These are phyloP conservation scores for Heliopora coerulea DNA, from an alignment of 92 coral and sea anemone genomes.

Conservation along the genomic window DNA sequence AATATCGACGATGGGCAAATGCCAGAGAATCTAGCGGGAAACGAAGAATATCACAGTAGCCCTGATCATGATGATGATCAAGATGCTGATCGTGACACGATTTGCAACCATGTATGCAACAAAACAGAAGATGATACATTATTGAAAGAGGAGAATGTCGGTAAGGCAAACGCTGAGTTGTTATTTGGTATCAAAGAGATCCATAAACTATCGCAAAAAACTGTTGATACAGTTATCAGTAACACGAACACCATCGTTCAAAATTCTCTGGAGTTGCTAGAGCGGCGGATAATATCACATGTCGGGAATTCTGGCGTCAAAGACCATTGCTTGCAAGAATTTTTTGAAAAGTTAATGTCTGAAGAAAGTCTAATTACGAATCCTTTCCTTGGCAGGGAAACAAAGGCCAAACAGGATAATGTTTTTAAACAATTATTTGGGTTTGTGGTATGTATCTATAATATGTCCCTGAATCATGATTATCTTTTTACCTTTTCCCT, in stretches of 20 bases:
- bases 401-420: conserved; percentile 40
- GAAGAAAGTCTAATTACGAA: conserved; percentile 37
- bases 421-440: conserved; percentile 45
- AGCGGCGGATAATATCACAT: conserved; percentile 4
- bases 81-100: no score
- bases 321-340: conserved; percentile 34
- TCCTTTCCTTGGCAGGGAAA: conserved; percentile 52
- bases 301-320: conserved; percentile 32
- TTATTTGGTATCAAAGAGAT: conserved; percentile 45
- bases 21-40: no score
- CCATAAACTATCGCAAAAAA: conserved; percentile 46
- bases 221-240: conserved; percentile 30
- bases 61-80: no score
- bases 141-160: conserved; percentile 18
- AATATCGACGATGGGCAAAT: no score
- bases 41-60: no score
- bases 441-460: conserved; percentile 35
- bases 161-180: conserved; percentile 34
- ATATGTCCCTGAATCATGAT: no score
- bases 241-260: conserved; percentile 45
- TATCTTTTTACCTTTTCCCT: no score
- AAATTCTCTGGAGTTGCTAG: conserved; percentile 21
- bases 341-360: conserved; percentile 16
- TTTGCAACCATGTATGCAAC: no score
- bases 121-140: no score